Conservation (phyloP, 2,797 vertebrate species). For the Mormyrops attenuatus region DNA sequence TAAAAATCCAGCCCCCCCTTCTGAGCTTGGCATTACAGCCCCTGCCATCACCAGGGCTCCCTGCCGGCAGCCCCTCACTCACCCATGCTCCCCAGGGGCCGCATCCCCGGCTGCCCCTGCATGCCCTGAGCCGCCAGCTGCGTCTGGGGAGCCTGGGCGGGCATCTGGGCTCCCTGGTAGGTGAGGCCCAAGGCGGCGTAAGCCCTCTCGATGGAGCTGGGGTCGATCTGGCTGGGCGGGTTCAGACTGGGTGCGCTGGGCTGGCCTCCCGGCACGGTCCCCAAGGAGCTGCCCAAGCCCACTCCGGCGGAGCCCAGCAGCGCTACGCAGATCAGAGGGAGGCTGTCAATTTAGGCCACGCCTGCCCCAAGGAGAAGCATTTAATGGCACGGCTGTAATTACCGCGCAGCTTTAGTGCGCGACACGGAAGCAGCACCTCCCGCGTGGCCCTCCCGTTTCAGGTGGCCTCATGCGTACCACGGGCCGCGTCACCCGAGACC, state of each 20-base stretch:
- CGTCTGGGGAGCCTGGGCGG: constrained; percentile 70
- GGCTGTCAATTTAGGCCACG: background rate
- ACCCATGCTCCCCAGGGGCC: constrained; percentile 81
- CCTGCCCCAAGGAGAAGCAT: background rate
- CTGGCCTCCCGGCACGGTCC: constrained; percentile 76
- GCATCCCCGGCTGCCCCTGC: constrained; percentile 68
- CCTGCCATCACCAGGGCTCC: background rate
- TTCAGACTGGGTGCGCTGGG: constrained; percentile 79
- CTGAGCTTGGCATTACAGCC: background rate
- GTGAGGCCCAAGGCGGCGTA: constrained; percentile 93
- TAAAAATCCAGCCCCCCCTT: background rate
- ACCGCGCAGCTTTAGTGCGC: background rate
- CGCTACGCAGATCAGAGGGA: constrained; percentile 56
- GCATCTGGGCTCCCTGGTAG: constrained; percentile 93
- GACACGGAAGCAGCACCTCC: background rate
- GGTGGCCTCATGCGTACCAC: background rate
- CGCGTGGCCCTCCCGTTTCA: background rate
- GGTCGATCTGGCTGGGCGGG: constrained; percentile 90
- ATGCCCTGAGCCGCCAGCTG: constrained; percentile 76
- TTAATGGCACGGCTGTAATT: background rate
- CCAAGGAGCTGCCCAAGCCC: constrained; percentile 74
- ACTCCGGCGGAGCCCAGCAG: constrained; percentile 72
- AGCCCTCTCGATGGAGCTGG: constrained; percentile 95
- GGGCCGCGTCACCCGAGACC: background rate
- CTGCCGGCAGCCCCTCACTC: constrained; percentile 46